Evolutionary conservation across 53 echinoderm and acorn worm species (phyloP).

Genomic region (Antedon mediterranea): DNA sequence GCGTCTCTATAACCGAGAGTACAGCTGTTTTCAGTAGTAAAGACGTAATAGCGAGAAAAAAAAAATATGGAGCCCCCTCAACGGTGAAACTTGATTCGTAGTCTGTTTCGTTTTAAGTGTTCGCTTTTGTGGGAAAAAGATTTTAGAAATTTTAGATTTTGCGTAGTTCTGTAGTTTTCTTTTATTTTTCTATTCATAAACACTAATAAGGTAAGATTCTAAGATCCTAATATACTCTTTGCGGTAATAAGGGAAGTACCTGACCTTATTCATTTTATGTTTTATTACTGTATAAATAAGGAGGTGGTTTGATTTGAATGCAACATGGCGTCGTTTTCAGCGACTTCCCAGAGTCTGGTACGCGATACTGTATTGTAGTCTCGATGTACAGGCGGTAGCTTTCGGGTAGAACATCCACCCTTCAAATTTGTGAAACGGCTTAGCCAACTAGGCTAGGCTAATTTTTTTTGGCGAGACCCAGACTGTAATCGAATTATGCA

Average conservation of each 20-base stretch:
- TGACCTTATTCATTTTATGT: neutral
- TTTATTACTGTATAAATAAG: neutral
- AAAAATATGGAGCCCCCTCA: slow-evolving; percentile 1
- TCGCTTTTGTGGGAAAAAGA: neutral
- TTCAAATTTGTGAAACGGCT: too few relatives aligned
- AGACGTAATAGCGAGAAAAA: too few relatives aligned
- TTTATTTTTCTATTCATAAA: neutral
- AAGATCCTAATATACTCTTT: neutral
- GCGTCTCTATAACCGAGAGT: too few relatives aligned
- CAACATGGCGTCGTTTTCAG: neutral
- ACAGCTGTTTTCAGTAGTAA: too few relatives aligned
- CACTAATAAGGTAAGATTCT: neutral
- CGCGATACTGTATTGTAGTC: neutral
- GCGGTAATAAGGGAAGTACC: neutral
- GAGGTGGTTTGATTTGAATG: neutral
- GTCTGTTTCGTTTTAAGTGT: neutral
- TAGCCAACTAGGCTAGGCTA: neutral
- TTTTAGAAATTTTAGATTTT: neutral
- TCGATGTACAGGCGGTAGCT: neutral
- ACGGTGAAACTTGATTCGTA: neutral
- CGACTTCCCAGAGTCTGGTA: neutral
- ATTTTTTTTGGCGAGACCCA: neutral
- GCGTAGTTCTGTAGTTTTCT: too few relatives aligned
- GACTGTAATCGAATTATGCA: too few relatives aligned
- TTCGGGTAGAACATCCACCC: too few relatives aligned